Percentiles rank a stretch among this genome's conserved stretches.
phyloP scores from a whole-genome alignment of 2,797 vertebrate genomes.

The Tokudaia muenninki region DNA sequence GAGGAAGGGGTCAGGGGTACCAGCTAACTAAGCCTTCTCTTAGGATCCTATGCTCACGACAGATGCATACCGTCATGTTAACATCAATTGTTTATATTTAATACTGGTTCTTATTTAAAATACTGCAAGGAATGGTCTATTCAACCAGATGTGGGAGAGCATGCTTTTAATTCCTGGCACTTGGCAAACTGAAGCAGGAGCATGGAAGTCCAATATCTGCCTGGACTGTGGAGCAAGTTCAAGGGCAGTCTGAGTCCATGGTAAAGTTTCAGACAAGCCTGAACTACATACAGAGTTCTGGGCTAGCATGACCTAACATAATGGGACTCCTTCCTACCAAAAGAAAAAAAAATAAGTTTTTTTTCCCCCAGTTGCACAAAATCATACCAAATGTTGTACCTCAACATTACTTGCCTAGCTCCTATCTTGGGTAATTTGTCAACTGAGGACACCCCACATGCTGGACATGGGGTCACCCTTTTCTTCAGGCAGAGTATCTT shows the following conservation, averaged over 20 bases:
- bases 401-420: neutral
- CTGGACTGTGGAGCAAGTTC: neutral
- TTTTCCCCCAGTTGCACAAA: neutral
- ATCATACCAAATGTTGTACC: too few species aligned
- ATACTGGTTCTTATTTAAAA: constrained; percentile 7
- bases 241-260: neutral
- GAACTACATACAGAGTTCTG: neutral
- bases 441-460: accelerated
- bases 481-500: neutral
- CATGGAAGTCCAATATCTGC: neutral
- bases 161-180: neutral
- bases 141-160: neutral
- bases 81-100: neutral
- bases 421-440: neutral
- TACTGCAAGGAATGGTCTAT: neutral
- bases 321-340: neutral
- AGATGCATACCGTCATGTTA: neutral
- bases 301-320: neutral
- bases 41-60: neutral
- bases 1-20: constrained; percentile 39
- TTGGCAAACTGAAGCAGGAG: neutral
- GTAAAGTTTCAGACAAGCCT: neutral
- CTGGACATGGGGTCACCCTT: neutral
- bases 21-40: neutral
- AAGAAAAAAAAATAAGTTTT: neutral